Percentiles rank a stretch among this genome's conserved stretches.
These are phyloP conservation scores for Ailurus styani DNA, from an alignment of 2,113 vertebrate genomes.

Conservation along the genomic window DNA sequence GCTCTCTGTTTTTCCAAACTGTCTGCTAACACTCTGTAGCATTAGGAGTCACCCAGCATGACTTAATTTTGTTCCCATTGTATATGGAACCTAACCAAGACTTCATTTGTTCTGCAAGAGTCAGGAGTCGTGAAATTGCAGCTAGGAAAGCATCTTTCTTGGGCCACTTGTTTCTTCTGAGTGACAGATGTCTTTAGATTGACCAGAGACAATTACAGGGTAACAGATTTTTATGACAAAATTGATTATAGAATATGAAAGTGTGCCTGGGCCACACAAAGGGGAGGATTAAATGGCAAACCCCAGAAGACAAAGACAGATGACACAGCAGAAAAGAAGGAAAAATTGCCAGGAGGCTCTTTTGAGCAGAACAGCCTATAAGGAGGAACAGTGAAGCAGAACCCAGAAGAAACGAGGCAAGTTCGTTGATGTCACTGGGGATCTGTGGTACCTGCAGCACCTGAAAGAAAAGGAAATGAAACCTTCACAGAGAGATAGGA, in stretches of 20 bases:
- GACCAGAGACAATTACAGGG: slow-evolving; percentile 46
- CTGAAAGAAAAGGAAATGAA: background rate
- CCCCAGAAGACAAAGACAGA: slow-evolving; percentile 35
- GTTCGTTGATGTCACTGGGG: background rate
- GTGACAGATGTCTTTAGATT: slow-evolving; percentile 19
- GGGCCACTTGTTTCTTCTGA: background rate
- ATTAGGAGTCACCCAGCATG: background rate
- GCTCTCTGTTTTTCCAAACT: background rate
- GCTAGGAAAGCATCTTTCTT: background rate
- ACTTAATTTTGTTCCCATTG: background rate
- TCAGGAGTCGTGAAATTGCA: background rate
- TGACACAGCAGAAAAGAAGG: slow-evolving; percentile 55
- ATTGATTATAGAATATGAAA: slow-evolving; percentile 48
- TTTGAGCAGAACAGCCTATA: slow-evolving; percentile 59
- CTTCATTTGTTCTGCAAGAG: background rate
- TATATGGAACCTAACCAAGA: background rate
- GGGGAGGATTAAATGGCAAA: background rate
- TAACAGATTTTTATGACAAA: slow-evolving; percentile 54
- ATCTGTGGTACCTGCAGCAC: background rate
- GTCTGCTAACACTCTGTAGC: background rate
- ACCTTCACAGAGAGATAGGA: background rate
- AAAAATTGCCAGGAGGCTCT: slow-evolving; percentile 52
- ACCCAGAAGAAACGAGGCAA: slow-evolving; percentile 54
- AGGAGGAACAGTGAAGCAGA: slow-evolving; percentile 58
- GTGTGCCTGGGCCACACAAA: slow-evolving; percentile 21